Conservation (phyloP, 1,140 invertebrate species). For the Papilio helenus region DNA sequence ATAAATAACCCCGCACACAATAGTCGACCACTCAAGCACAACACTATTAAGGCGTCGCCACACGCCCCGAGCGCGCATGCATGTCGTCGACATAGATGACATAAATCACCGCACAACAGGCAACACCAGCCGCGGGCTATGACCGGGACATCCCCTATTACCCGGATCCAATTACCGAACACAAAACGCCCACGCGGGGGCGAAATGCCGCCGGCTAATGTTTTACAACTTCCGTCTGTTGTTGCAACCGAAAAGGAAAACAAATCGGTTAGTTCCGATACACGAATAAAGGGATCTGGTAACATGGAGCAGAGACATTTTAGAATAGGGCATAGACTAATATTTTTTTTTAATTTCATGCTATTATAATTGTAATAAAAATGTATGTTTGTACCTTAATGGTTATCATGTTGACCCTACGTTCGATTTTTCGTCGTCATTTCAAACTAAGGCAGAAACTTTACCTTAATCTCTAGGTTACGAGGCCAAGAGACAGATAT, state of each 20-base stretch:
- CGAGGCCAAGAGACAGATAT: background rate
- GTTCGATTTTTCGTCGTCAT: no score
- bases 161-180: slow-evolving; percentile 64
- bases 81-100: slow-evolving; percentile 56
- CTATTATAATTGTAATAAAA: no score
- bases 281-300: background rate
- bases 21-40: background rate
- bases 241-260: slow-evolving; percentile 50
- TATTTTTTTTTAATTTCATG: no score
- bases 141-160: slow-evolving; percentile 44
- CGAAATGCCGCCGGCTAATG: slow-evolving; percentile 50
- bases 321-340: no score
- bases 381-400: no score
- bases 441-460: no score
- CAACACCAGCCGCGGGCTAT: slow-evolving; percentile 57
- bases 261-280: background rate
- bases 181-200: slow-evolving; percentile 57
- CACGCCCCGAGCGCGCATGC: slow-evolving; percentile 42
- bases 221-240: slow-evolving; percentile 53
- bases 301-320: no score
- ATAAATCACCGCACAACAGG: slow-evolving; percentile 68
- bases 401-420: no score
- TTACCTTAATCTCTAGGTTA: background rate
- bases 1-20: slow-evolving; percentile 17
- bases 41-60: slow-evolving; percentile 31